These are phyloP conservation scores for Calephelis nemesis DNA, from an alignment of 1,140 invertebrate species.

Conservation along the genomic window DNA sequence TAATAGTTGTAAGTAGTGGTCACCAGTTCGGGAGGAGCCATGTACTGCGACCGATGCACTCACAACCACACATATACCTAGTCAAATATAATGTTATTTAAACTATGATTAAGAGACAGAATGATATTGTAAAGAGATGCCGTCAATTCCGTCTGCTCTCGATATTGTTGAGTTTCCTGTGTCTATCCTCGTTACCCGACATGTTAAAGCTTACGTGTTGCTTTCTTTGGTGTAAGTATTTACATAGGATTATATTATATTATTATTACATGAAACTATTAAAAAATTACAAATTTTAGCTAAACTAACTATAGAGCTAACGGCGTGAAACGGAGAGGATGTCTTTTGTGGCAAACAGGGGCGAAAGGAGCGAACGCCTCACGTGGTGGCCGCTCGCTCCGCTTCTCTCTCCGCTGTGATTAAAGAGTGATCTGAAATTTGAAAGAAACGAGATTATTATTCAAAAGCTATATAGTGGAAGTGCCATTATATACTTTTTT, in stretches of 20 bases:
- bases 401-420: not conserved
- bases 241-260: not conserved
- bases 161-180: slow-evolving; percentile 17
- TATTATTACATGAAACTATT: not conserved
- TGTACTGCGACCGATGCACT: too few relatives aligned
- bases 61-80: not conserved
- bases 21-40: too few relatives aligned
- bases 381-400: not conserved
- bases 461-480: not conserved
- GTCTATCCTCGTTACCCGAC: not conserved
- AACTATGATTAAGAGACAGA: not conserved
- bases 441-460: too few relatives aligned
- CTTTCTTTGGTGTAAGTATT: slow-evolving; percentile 11
- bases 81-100: not conserved
- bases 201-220: slow-evolving; percentile 13
- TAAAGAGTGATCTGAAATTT: not conserved
- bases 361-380: not conserved
- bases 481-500: not conserved
- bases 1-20: too few relatives aligned
- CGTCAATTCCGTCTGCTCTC: slow-evolving; percentile 26
- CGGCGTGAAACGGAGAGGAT: not conserved
- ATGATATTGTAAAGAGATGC: slow-evolving; percentile 17
- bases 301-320: not conserved
- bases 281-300: too few relatives aligned
- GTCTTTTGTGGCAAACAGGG: not conserved